Percentiles rank a stretch among this genome's conserved stretches.
These are phyloP conservation scores for Caerostris darwini DNA, from an alignment of 1,140 invertebrate genomes.

Conservation along the genomic window DNA sequence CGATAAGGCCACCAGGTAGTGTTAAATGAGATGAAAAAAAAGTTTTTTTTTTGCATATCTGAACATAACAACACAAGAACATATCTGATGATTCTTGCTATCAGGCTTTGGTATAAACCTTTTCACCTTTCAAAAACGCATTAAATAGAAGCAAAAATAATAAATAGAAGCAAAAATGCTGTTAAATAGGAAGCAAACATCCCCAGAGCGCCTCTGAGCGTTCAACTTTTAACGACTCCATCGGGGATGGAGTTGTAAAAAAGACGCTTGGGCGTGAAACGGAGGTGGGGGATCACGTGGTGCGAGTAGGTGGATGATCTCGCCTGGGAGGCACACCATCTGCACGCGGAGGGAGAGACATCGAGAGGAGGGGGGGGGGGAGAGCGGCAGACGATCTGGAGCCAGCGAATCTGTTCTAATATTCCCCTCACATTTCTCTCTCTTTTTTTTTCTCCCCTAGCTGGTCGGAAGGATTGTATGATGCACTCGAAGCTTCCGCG, in stretches of 20 bases:
- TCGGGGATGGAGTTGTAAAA: neutral
- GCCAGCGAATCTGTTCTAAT: neutral
- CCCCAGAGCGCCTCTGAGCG: neutral
- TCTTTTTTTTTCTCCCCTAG: no score
- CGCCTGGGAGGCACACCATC: conserved; percentile 25
- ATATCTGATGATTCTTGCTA: no score
- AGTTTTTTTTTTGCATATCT: no score
- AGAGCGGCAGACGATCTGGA: conserved; percentile 2
- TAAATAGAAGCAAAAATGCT: no score
- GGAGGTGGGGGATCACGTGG: conserved; percentile 3
- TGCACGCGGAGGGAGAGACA: neutral
- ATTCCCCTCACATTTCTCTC: neutral
- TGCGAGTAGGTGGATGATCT: conserved; percentile 15
- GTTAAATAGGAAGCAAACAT: conserved; percentile 13
- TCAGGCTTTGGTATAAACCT: no score
- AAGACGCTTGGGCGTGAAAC: neutral
- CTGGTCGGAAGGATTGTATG: neutral
- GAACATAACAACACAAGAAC: no score
- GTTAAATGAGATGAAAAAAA: no score
- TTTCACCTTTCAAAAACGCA: no score
- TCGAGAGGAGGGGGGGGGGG: neutral
- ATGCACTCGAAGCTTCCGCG: neutral
- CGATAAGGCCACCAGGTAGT: no score
- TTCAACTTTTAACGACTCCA: neutral
- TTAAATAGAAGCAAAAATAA: no score